Base-by-base conservation (phyloP, 2,888 invertebrate species). In the Clunio marinus region DNA sequence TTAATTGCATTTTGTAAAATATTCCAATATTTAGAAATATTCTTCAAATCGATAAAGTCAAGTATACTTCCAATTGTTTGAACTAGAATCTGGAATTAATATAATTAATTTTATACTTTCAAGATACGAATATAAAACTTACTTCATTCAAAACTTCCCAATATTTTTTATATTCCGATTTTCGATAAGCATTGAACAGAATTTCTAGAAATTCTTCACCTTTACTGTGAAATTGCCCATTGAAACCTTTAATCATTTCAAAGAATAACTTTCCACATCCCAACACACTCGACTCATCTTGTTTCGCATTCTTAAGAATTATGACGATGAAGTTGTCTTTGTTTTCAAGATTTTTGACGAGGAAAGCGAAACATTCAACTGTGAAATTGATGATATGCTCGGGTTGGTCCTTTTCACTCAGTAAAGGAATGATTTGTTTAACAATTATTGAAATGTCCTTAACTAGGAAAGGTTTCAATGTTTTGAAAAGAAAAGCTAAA, bases 351-450 rank as follows among this genome's bases (percentile, higher is more conserved):
- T 93, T 93, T 71, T 96, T 83, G 2, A 94, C 90, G 1, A 98
- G 88, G 81, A 94, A 97, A 0, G 96, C 91, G 82, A 97, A 96
- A 78, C 95, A 92, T 80, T 97, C 96, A 0, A 95, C 93, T 2
- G 96, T 95, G 84, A 97, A 98, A 74, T 89, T 89, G 72, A 91
- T 88, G 22, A 97, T 87, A 75, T 95, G 93, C 70, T 86, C 85
- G 24, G 92, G 91, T 60, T 76, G 76, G 73, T 88, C 86, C n/a
- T 82, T 81, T 65, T 88, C 87, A 72, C 88, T 88, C 37, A 96
- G 77, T 3, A 96, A 79, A 0, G 93, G 91, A 35, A 91, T 76
- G 7, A 92, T 82, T 58, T 84, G 81, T 71, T 84, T 84, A 71
- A 92, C 85, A 0, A 94, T 86, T 13, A 83, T 81, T 58, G 85